Conservation (phyloP, 2,113 vertebrate genomes). For the Enhydra lutris region DNA sequence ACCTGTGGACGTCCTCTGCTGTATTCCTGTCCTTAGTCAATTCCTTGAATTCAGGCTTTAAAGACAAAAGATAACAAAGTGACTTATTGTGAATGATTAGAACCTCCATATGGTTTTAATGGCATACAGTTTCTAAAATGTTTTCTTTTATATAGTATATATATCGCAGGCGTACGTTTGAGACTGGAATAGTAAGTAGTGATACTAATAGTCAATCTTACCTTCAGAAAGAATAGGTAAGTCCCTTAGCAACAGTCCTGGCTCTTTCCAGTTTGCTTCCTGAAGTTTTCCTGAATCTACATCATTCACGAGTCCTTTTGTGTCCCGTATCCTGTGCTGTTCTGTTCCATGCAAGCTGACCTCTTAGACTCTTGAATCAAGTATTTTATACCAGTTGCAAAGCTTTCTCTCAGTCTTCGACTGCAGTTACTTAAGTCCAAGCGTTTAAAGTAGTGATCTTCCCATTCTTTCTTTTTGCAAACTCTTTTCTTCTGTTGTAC, state of each 20-base stretch:
- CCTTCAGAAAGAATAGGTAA: not conserved
- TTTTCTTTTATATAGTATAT: not conserved
- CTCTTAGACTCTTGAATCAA: not conserved
- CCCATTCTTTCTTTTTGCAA: not conserved
- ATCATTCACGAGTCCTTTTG: fast-evolving
- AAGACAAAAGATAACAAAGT: not conserved
- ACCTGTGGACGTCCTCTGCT: not conserved
- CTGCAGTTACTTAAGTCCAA: not conserved
- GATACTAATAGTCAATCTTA: not conserved
- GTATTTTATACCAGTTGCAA: not conserved
- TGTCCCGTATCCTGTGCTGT: not conserved
- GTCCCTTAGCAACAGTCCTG: not conserved
- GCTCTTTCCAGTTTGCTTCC: not conserved
- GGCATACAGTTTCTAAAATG: not conserved
- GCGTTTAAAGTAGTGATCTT: not conserved
- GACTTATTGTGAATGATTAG: not conserved
- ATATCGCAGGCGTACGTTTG: not conserved
- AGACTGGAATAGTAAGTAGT: not conserved
- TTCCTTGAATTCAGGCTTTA: not conserved
- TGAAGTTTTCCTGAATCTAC: not conserved
- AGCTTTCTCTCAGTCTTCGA: not conserved
- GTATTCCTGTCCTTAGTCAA: not conserved
- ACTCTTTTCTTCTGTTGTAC: not conserved
- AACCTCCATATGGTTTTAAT: not conserved
- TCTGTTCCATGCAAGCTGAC: not conserved